A percentile compares a stretch with the other conserved stretches of the same genome.
Evolutionary conservation across 2,888 invertebrate species (phyloP).

Genomic region (Lycia hirtaria): DNA sequence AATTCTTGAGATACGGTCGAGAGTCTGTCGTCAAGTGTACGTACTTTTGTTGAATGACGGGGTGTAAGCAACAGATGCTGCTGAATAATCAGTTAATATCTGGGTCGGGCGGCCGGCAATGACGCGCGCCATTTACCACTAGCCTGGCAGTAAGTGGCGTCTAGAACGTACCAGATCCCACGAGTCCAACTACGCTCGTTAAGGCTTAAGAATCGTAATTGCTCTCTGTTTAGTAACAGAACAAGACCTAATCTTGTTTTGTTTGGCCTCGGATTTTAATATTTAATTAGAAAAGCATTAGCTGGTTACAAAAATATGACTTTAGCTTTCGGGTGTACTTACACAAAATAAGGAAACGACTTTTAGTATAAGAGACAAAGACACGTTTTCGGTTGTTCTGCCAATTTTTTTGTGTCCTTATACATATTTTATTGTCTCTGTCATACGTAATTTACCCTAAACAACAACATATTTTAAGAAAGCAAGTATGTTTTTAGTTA

Average conservation of each 20-base stretch:
- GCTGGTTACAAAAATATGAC: too few relatives aligned
- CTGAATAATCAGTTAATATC: conserved; percentile 62
- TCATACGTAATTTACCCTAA: too few relatives aligned
- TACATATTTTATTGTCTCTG: too few relatives aligned
- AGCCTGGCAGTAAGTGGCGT: conserved; percentile 69
- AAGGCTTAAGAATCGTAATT: conserved; percentile 66
- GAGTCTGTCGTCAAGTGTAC: conserved; percentile 36
- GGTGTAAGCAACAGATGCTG: conserved; percentile 56
- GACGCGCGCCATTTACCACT: conserved; percentile 67
- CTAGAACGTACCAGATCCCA: conserved; percentile 60
- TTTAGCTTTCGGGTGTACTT: too few relatives aligned
- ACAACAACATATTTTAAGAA: too few relatives aligned
- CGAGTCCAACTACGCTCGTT: conserved; percentile 61
- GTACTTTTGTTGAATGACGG: conserved; percentile 41
- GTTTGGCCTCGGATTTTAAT: neutral
- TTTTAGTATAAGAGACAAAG: too few relatives aligned
- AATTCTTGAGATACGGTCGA: conserved; percentile 26
- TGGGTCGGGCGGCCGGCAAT: conserved; percentile 49
- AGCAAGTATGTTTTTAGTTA: too few relatives aligned
- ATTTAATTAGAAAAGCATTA: neutral
- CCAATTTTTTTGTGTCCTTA: too few relatives aligned
- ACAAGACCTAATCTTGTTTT: conserved; percentile 23
- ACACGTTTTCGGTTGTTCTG: too few relatives aligned
- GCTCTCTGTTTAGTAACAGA: conserved; percentile 42
- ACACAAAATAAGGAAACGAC: too few relatives aligned